phyloP scores from a whole-genome alignment of 2,797 vertebrate genomes.

The Enteromius argenteus region DNA sequence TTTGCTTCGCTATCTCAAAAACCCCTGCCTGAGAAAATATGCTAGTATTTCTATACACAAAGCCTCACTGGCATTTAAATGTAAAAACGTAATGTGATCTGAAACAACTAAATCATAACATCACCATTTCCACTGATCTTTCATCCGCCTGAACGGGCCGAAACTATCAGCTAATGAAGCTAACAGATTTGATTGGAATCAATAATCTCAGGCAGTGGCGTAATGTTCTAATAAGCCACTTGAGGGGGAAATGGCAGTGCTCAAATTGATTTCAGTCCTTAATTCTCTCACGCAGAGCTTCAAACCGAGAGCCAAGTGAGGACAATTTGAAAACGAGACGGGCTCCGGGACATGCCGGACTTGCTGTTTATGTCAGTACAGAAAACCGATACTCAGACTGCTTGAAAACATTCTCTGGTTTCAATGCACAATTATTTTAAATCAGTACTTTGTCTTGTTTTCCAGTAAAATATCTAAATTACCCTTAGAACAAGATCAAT shows the following conservation, averaged over 20 bases:
- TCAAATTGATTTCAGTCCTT: constrained; percentile 35
- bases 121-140: constrained; percentile 57
- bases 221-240: constrained; percentile 48
- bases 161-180: constrained; percentile 55
- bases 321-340: constrained; percentile 18
- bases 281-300: constrained; percentile 29
- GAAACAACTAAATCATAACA: constrained; percentile 43
- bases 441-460: constrained; percentile 21
- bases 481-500: neutral
- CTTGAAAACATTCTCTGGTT: constrained; percentile 7
- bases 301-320: constrained; percentile 41
- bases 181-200: constrained; percentile 53
- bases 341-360: neutral
- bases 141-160: constrained; percentile 45
- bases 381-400: neutral
- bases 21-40: constrained; percentile 14
- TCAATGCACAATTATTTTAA: neutral
- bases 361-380: constrained; percentile 13
- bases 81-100: constrained; percentile 55
- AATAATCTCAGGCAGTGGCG: constrained; percentile 37
- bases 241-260: constrained; percentile 35
- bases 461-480: neutral
- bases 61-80: constrained; percentile 61
- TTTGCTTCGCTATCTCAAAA: constrained; percentile 41
- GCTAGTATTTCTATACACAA: constrained; percentile 32